A percentile compares a stretch with the other conserved stretches of the same genome.
These are phyloP conservation scores for Bolinopsis microptera DNA, from an alignment of 37 sponge, comb jelly and placozoan species.

Conservation along the genomic window DNA sequence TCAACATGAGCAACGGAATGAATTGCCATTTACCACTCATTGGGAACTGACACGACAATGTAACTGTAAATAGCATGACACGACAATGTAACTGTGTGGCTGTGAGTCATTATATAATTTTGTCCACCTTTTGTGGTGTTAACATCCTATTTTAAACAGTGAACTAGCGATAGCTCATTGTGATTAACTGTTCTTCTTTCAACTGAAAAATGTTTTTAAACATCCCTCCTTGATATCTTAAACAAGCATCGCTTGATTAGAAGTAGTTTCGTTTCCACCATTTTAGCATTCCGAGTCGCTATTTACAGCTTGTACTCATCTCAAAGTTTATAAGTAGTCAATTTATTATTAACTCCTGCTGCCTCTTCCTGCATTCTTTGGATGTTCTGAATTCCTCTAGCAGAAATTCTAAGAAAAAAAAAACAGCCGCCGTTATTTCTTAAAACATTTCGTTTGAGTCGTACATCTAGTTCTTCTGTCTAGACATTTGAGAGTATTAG, in stretches of 20 bases:
- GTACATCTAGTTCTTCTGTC: not conserved
- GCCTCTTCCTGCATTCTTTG: not conserved
- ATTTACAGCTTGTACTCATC: not conserved
- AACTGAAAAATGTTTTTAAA: too few species aligned
- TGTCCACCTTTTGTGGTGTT: too few species aligned
- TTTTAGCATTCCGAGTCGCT: not conserved
- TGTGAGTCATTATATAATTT: too few species aligned
- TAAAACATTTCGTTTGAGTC: not conserved
- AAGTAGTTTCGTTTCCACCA: not conserved
- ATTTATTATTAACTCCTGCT: not conserved
- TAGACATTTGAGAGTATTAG: too few species aligned
- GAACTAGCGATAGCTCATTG: too few species aligned
- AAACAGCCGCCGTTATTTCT: not conserved
- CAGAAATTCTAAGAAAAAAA: not conserved
- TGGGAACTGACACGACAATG: too few species aligned
- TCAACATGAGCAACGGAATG: too few species aligned
- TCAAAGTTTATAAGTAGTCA: not conserved
- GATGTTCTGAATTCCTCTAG: not conserved
- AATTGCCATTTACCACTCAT: too few species aligned
- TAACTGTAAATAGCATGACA: too few species aligned
- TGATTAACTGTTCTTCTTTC: too few species aligned
- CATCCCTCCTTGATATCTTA: not conserved
- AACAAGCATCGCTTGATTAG: not conserved
- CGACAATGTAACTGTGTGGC: too few species aligned
- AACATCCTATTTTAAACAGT: too few species aligned